phyloP scores from a whole-genome alignment of 2,797 vertebrate species.

The Todus mexicanus region DNA sequence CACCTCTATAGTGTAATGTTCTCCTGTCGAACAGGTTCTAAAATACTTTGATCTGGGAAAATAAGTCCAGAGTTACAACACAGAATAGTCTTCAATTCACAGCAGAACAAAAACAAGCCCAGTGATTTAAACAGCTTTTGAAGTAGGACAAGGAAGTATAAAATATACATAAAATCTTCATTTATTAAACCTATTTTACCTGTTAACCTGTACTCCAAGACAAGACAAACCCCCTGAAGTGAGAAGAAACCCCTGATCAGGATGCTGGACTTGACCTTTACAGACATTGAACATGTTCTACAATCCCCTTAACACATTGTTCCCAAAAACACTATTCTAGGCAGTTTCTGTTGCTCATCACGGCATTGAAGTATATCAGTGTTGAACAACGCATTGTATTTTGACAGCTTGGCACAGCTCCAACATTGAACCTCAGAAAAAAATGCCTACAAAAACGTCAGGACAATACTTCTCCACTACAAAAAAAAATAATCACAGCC shows the following conservation, averaged over 20 bases:
- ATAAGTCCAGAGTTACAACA: conserved; percentile 7
- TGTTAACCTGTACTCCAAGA: neutral
- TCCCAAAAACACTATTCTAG: neutral
- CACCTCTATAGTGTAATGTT: conserved; percentile 97
- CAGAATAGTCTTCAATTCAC: neutral
- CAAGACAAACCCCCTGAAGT: neutral
- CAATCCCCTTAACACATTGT: neutral
- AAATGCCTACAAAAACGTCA: neutral
- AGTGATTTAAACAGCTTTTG: neutral
- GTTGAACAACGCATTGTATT: neutral
- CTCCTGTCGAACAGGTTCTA: conserved; percentile 86
- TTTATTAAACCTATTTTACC: neutral
- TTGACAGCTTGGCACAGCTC: neutral
- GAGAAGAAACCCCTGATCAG: neutral
- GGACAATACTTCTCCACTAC: neutral
- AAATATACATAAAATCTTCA: neutral
- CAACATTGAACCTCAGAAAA: neutral
- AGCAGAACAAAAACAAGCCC: neutral
- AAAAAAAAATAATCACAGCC: neutral
- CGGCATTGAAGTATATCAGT: neutral
- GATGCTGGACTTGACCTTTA: neutral
- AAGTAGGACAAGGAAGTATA: neutral
- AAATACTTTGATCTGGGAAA: conserved; percentile 93
- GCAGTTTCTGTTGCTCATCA: neutral
- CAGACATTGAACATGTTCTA: neutral